Conservation (phyloP, 2,888 invertebrate species). For the Ellobium chinense region DNA sequence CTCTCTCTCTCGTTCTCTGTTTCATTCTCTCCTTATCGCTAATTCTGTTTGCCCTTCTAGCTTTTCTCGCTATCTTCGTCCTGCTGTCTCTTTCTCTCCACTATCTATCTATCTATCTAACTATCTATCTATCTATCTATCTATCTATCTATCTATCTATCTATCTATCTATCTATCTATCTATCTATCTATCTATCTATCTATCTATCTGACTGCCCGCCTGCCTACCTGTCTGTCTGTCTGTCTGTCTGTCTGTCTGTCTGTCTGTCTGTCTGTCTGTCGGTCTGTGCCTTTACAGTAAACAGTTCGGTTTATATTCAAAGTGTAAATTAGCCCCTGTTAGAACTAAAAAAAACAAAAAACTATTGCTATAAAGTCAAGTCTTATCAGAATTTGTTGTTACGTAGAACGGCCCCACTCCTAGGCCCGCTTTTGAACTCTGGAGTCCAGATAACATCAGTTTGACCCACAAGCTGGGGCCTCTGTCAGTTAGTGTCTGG, state of each 20-base stretch:
- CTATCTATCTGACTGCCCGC: neutral
- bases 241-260: constrained; percentile 14
- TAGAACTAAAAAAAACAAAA: no score
- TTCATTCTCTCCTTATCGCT: no score
- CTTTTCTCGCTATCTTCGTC: no score
- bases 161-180: constrained; percentile 4
- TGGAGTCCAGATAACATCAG: no score
- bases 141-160: neutral
- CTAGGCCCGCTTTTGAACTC: no score
- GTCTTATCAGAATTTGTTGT: no score
- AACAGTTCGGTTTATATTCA: neutral
- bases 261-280: constrained; percentile 10
- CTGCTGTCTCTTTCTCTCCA: no score
- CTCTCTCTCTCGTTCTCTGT: no score
- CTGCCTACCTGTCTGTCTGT: constrained; percentile 12
- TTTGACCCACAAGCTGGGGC: neutral
- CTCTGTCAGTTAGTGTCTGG: neutral
- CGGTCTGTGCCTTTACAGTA: neutral
- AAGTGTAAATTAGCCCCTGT: no score
- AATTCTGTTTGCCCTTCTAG: no score
- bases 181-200: constrained; percentile 15
- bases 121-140: constrained; percentile 4
- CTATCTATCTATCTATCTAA: constrained; percentile 6
- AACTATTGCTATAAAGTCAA: no score
- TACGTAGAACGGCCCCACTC: no score